Evolutionary conservation across 2,797 vertebrate genomes (phyloP).

Genomic region (Microctenopoma steveboyesi): DNA sequence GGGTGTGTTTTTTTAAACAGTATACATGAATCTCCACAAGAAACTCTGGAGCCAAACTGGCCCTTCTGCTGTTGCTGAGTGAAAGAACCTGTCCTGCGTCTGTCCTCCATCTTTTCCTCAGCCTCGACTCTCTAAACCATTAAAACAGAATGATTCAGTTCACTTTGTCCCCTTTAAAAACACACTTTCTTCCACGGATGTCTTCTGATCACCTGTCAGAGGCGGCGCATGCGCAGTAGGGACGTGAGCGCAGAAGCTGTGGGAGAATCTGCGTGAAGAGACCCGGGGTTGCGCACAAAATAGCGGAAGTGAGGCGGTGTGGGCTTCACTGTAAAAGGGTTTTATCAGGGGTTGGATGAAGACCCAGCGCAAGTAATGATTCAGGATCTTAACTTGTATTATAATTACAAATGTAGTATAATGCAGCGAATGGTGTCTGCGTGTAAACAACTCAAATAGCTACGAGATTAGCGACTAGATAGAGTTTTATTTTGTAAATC

Average conservation of each 20-base stretch:
- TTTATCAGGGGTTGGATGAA: not conserved
- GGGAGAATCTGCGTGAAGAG: constrained; percentile 33
- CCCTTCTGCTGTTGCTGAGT: not conserved
- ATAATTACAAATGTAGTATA: rapidly evolving
- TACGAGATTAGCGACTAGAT: not conserved
- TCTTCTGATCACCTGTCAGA: constrained; percentile 80
- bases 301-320: constrained; percentile 8
- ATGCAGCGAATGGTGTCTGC: no score
- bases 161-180: constrained; percentile 79
- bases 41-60: constrained; percentile 16
- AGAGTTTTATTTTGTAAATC: constrained; percentile 58
- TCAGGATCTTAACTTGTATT: rapidly evolving
- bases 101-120: not conserved
- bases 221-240: constrained; percentile 84
- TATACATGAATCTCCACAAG: constrained; percentile 17
- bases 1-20: constrained; percentile 17
- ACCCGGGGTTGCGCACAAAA: not conserved
- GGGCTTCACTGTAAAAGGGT: constrained; percentile 31
- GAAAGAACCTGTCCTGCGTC: not conserved
- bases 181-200: constrained; percentile 65
- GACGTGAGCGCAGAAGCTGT: constrained; percentile 34
- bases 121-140: not conserved
- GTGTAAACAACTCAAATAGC: not conserved
- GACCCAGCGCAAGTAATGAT: rapidly evolving
- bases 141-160: constrained; percentile 1